Conservation (phyloP, 2,888 invertebrate genomes). For the Cacoxenus indagator region DNA sequence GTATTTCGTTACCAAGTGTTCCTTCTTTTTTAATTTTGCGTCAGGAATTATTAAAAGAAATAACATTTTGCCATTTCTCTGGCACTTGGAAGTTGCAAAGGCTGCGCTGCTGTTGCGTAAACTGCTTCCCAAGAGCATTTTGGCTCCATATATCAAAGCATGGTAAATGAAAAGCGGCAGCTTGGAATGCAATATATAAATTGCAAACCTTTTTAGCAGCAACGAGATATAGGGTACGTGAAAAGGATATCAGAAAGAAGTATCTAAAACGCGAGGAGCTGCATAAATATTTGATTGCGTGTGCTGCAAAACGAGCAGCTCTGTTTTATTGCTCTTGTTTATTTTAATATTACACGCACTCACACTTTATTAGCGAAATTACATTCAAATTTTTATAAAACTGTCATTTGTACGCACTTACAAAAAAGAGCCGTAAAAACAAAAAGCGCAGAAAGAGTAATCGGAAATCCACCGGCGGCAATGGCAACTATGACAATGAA, state of each 20-base stretch:
- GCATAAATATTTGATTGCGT: conserved; percentile 11
- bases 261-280: background rate
- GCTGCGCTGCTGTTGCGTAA: background rate
- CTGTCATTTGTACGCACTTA: conserved; percentile 10
- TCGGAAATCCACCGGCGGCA: background rate
- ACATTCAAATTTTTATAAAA: conserved; percentile 20
- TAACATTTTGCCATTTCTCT: background rate
- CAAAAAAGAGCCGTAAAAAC: background rate
- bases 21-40: background rate
- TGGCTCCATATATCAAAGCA: conserved; percentile 55
- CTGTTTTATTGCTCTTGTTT: background rate
- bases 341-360: no score
- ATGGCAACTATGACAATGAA: background rate
- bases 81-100: background rate
- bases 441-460: background rate
- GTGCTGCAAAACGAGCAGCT: background rate
- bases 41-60: conserved; percentile 16
- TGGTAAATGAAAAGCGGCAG: conserved; percentile 64
- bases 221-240: no score
- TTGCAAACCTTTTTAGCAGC: conserved; percentile 53
- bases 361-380: conserved; percentile 12
- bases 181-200: conserved; percentile 68
- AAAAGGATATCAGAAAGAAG: background rate
- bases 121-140: conserved; percentile 20
- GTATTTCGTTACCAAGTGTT: background rate